Conservation (phyloP, 2,113 vertebrate genomes). For the Cebus imitator region DNA sequence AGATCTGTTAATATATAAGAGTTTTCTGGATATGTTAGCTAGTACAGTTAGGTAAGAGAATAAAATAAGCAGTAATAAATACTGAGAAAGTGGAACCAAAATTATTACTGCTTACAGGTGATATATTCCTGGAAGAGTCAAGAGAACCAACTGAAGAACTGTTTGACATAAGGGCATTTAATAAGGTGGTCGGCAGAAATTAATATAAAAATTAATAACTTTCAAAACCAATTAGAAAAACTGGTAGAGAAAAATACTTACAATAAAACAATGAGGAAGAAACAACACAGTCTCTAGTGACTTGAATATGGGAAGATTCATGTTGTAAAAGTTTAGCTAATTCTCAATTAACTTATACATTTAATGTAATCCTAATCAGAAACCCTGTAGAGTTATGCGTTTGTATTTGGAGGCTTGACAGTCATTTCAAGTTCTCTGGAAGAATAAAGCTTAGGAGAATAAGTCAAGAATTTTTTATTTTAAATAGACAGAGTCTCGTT, state of each 20-base stretch:
- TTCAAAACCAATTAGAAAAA: conserved; percentile 28
- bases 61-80: conserved; percentile 32
- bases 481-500: not conserved
- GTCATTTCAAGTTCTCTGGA: conserved; percentile 41
- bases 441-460: conserved; percentile 1
- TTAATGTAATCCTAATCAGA: not conserved
- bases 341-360: conserved; percentile 30
- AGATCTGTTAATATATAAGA: not conserved
- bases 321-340: not conserved
- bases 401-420: conserved; percentile 14
- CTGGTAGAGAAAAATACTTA: not conserved
- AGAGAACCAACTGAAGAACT: conserved; percentile 8
- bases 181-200: conserved; percentile 19
- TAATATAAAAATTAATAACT: not conserved
- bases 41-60: not conserved
- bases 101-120: not conserved
- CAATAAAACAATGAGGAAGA: not conserved
- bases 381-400: not conserved
- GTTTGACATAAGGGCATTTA: conserved; percentile 19
- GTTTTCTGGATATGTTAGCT: conserved; percentile 34
- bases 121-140: not conserved
- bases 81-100: not conserved
- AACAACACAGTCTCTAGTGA: not conserved
- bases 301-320: not conserved
- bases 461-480: not conserved